Evolutionary conservation across 2,113 vertebrate species (phyloP).

Genomic region (Seriola quinqueradiata): DNA sequence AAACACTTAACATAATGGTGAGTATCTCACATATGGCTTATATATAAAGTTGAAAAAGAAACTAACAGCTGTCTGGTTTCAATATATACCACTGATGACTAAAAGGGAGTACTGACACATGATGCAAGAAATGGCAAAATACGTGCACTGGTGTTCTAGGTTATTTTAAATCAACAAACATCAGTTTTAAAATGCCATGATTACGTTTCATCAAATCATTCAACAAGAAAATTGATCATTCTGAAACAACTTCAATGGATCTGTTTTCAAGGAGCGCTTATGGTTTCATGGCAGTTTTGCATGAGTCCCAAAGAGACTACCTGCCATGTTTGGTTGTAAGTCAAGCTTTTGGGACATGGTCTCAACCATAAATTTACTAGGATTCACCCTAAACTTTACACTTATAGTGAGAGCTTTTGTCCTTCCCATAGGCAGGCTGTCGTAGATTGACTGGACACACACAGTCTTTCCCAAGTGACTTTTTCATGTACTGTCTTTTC

Average conservation of each 20-base stretch:
- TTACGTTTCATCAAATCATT: not conserved
- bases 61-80: too few species aligned
- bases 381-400: not conserved
- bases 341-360: not conserved
- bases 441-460: not conserved
- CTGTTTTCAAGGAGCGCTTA: not conserved
- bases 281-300: not conserved
- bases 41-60: too few species aligned
- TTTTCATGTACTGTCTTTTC: too few species aligned
- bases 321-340: not conserved
- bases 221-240: not conserved
- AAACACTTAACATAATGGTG: too few species aligned
- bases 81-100: too few species aligned
- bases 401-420: not conserved
- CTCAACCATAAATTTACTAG: not conserved
- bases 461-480: not conserved
- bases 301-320: not conserved
- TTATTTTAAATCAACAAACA: not conserved
- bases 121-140: too few species aligned
- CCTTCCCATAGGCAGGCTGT: not conserved
- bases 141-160: not conserved
- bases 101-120: too few species aligned
- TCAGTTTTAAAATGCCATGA: not conserved
- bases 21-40: too few species aligned
- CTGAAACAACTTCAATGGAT: not conserved